Base-by-base conservation (phyloP, 2,888 invertebrate genomes). In the Agrotis ipsilon region DNA sequence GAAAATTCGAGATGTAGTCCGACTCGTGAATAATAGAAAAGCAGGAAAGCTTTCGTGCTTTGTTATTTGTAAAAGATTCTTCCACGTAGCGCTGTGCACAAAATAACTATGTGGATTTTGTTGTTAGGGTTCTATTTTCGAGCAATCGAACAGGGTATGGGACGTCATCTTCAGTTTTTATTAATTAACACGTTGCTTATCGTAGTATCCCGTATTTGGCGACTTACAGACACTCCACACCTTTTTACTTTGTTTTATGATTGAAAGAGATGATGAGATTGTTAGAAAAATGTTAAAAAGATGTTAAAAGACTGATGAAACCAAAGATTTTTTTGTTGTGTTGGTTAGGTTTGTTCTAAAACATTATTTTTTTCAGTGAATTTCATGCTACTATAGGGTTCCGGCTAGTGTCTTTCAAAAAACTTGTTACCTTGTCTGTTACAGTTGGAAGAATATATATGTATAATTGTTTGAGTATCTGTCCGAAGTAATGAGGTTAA, bases 61-160 rank as follows among this genome's bases (percentile, higher is more conserved):
- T n/a, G n/a, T n/a, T 13, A 7, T n/a, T n/a, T 0, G 3, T n/a
- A 63, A 65, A 21, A 46, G 39, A 21, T 14, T 39, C 39, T 39
- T 39, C 5, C 2, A 39, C 39, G 9, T 32, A 32, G 5, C 32
- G 32, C 32, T 7, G 39, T 9, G 16, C 21, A 14, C 16, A 18
- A 39, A 32, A 9, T 32, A 32, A 32, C 5, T 49, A 65, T 51
- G 67, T 66, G 66, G 46, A 61, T 61, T 9, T 58, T 67, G 19
- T 49, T 66, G 14, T 66, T 67, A 43, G 18, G 43, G n/a, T 48
- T 71, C 18, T 67, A 68, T 51, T 66, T 67, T 66, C 49, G 39
- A 51, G 66, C 49, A 19, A 67, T 67, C 16, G 49, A 67, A 43
- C 66, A 51, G 49, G 66, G 19, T 27, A 51, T 66, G 24, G 66